Evolutionary conservation across 2,888 invertebrate species (phyloP).

Genomic region (Chrysolina oricalcia): DNA sequence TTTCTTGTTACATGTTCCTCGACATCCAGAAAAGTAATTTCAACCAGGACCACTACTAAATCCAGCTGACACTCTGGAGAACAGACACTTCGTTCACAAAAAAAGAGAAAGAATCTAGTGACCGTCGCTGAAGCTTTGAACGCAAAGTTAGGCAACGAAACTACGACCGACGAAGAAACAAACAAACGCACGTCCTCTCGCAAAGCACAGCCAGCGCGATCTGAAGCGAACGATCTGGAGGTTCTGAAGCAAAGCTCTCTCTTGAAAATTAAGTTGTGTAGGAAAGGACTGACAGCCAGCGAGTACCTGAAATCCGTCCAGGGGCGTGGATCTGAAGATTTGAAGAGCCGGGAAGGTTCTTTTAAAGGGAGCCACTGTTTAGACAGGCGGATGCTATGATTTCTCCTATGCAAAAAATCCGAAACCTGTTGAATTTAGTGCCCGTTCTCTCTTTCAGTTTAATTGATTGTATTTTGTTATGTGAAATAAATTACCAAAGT

Average conservation of each 20-base stretch:
- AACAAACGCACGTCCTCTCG: constrained; percentile 45
- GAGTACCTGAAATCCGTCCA: constrained; percentile 55
- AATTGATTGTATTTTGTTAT: neutral
- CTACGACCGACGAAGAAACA: constrained; percentile 40
- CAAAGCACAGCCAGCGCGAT: constrained; percentile 50
- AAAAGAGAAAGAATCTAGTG: constrained; percentile 20
- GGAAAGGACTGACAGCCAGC: constrained; percentile 65
- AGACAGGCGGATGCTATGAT: neutral
- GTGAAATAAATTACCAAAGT: neutral
- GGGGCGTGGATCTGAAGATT: constrained; percentile 46
- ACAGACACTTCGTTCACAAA: constrained; percentile 35
- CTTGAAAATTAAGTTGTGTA: constrained; percentile 70
- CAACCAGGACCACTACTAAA: constrained; percentile 11
- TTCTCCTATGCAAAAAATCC: neutral
- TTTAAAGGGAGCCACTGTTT: constrained; percentile 5
- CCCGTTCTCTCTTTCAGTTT: neutral
- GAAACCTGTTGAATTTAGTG: neutral
- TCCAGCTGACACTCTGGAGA: neutral
- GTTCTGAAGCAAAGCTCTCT: constrained; percentile 40
- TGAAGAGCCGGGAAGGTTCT: constrained; percentile 12
- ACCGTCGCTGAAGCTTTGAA: constrained; percentile 44
- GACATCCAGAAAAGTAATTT: constrained; percentile 17
- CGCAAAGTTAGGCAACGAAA: constrained; percentile 50
- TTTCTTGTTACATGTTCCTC: constrained; percentile 47
- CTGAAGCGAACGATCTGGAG: constrained; percentile 40